A percentile compares a stretch with the other conserved stretches of the same genome.
Conservation (phyloP, 2,888 invertebrate genomes). For the Ectobius pallidus region DNA sequence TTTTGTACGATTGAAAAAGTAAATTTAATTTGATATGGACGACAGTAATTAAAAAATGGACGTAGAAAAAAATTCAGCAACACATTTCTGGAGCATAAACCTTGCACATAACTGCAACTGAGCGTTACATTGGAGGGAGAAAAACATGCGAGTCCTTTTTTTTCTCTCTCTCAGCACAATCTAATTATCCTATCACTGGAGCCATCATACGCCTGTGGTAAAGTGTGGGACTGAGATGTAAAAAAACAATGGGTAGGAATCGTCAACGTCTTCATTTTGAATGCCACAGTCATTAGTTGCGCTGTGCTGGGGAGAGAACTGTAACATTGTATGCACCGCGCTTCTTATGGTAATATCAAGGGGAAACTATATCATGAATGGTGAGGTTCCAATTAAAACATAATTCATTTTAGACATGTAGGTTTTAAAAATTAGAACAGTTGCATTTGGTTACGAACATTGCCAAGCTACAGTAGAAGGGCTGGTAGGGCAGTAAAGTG, state of each 20-base stretch:
- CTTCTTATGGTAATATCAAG: neutral
- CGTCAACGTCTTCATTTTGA: neutral
- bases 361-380: neutral
- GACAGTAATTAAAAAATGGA: no score
- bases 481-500: no score
- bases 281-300: neutral
- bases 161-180: no score
- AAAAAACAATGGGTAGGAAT: neutral
- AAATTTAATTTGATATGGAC: no score
- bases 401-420: slow-evolving; percentile 20
- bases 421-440: slow-evolving; percentile 11
- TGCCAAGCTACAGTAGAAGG: no score
- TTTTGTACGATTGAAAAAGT: no score
- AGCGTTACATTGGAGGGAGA: no score
- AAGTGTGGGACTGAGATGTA: neutral
- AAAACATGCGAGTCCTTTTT: no score
- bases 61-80: no score
- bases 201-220: neutral
- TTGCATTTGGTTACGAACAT: no score
- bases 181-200: neutral
- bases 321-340: neutral
- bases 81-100: no score
- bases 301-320: neutral
- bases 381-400: slow-evolving; percentile 20
- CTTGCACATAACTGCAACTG: no score